These are phyloP conservation scores for Diadophis punctatus DNA, from an alignment of 2,113 vertebrate species.

Conservation along the genomic window DNA sequence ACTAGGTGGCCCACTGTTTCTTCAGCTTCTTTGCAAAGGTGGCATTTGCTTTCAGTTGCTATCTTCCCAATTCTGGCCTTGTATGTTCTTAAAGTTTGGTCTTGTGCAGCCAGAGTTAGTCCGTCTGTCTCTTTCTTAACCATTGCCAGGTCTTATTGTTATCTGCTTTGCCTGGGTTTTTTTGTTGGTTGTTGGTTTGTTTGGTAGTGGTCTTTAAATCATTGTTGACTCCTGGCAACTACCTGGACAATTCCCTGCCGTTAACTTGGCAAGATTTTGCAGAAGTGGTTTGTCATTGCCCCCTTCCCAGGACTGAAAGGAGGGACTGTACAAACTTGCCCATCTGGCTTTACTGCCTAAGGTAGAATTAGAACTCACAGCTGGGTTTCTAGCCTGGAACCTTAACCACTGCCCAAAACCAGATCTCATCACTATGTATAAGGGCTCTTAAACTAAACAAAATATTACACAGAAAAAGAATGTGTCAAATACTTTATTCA, in stretches of 20 bases:
- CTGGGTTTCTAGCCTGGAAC: background rate
- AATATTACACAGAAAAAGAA: background rate
- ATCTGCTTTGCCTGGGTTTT: background rate
- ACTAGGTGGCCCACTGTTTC: background rate
- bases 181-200: too few relatives aligned
- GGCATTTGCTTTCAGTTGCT: background rate
- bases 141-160: background rate
- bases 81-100: background rate
- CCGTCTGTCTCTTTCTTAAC: background rate
- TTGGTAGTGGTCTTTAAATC: background rate
- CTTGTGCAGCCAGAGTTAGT: background rate
- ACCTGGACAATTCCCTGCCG: background rate
- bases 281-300: background rate
- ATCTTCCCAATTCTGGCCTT: background rate
- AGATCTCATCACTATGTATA: background rate
- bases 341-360: background rate
- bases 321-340: background rate
- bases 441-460: background rate
- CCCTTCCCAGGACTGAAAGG: background rate
- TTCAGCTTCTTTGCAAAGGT: background rate
- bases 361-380: background rate
- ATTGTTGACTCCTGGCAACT: background rate
- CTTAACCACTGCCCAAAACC: background rate
- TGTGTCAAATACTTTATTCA: background rate
- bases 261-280: background rate